phyloP scores from a whole-genome alignment of 2,113 vertebrate genomes.

The Turdus rufiventris region DNA sequence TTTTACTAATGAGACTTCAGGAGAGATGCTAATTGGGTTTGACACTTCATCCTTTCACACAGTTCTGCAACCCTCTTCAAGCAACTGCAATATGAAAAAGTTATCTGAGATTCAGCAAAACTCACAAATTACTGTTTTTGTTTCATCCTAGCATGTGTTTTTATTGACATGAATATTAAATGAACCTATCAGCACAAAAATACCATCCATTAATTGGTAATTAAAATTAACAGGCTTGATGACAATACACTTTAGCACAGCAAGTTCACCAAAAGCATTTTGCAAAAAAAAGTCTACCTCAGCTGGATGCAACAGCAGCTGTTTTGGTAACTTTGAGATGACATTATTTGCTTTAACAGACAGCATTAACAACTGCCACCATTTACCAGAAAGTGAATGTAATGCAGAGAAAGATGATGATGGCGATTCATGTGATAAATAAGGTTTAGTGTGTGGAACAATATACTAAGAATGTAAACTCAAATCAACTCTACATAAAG shows the following conservation, averaged over 20 bases:
- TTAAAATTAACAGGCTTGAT: neutral
- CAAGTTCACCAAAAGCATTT: neutral
- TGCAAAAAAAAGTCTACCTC: neutral
- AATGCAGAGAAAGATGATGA: neutral
- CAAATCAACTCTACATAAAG: neutral
- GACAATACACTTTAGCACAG: neutral
- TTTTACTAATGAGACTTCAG: conserved; percentile 40
- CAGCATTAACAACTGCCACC: neutral
- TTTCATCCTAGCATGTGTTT: neutral
- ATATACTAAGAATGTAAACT: neutral
- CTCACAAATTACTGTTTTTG: neutral
- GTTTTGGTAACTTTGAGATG: neutral
- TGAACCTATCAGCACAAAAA: neutral
- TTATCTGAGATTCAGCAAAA: neutral
- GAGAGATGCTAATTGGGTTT: neutral
- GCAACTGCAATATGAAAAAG: neutral
- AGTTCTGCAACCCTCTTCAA: neutral
- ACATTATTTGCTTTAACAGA: neutral
- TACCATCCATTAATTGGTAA: neutral
- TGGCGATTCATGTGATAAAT: neutral
- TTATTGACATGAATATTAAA: neutral
- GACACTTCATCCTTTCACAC: neutral
- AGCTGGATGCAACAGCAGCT: neutral
- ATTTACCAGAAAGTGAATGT: neutral
- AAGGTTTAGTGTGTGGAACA: neutral